Evolutionary conservation across 2,888 invertebrate genomes (phyloP), one percentile per base, ranked within the genome.

Genomic region (Philereme transversata): DNA sequence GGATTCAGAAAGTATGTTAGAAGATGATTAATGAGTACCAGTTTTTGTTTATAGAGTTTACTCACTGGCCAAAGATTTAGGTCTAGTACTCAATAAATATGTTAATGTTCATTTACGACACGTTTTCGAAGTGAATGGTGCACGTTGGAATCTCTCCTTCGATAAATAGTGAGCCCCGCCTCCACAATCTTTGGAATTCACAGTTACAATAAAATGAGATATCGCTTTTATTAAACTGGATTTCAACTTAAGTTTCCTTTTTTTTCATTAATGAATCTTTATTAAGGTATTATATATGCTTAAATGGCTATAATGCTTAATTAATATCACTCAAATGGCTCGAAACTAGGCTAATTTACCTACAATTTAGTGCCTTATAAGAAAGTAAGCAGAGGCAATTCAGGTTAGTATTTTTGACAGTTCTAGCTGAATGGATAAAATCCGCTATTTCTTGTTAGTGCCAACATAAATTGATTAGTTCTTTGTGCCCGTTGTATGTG

Each of bases 101-200:
- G 76, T 65, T 76, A 77, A 80, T 73, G 63, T 61, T 65, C 56
- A 66, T 72, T 69, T 71, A 73, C 73, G 69, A 68, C 64, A 69
- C 69, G 70, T 50, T 68, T 35, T 60, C 60, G 72, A 69, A 64
- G 70, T 73, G 75, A 79, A 74, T 70, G 71, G 67, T 66, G 67
- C 67, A 65, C 71, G 70, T 57, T 65, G 69, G 62, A 62, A 64
- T 75, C 67, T 74, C 64, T 72, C 71, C 72, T 69, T 59, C 71
- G 70, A 74, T 78, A 76, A 79, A 78, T 76, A 72, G 71, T 55
- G 65, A 54, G 67, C 62, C 69, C 74, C 78, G 77, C 76, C 77
- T 73, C 73, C 76, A 65, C 71, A 64, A 66, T 63, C 60, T 62
- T 54, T 45, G 65, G 58, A 57, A 63, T 68, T 62, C 65, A 68